Evolutionary conservation across 1,140 invertebrate genomes (phyloP).

Genomic region (Ceratoteleas bidentatus): DNA sequence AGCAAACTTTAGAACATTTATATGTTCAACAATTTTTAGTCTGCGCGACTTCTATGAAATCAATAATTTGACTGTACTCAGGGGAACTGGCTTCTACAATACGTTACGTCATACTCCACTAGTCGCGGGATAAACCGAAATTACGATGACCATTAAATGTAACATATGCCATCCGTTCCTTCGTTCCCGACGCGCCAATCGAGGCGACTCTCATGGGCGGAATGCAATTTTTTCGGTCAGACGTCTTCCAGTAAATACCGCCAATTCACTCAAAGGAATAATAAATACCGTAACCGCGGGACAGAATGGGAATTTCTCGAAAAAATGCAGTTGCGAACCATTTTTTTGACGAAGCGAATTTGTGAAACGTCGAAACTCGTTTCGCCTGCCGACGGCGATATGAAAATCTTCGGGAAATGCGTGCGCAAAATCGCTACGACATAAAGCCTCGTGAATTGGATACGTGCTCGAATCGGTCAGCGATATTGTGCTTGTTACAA

Average conservation of each 20-base stretch:
- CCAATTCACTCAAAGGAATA: slow-evolving; percentile 18
- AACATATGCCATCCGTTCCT: slow-evolving; percentile 32
- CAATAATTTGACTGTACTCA: slow-evolving; percentile 39
- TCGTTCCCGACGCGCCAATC: slow-evolving; percentile 25
- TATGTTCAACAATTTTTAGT: no score
- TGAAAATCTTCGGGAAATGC: slow-evolving; percentile 16
- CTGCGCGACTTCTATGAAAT: slow-evolving; percentile 43
- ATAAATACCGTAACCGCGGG: slow-evolving; percentile 6
- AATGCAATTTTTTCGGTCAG: slow-evolving; percentile 31
- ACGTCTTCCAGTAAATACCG: slow-evolving; percentile 20
- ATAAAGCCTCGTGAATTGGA: slow-evolving; percentile 28
- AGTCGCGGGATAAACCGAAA: slow-evolving; percentile 50
- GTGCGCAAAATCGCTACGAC: slow-evolving; percentile 8
- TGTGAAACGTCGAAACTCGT: neutral
- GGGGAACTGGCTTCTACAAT: slow-evolving; percentile 34
- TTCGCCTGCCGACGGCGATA: slow-evolving; percentile 4
- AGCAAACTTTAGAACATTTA: no score
- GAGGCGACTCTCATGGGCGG: slow-evolving; percentile 37
- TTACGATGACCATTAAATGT: slow-evolving; percentile 56
- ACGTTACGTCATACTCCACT: slow-evolving; percentile 46
- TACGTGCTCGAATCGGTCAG: slow-evolving; percentile 17
- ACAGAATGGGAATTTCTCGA: slow-evolving; percentile 18
- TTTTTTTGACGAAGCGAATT: neutral
- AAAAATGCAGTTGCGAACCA: neutral
- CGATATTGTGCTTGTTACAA: slow-evolving; percentile 54